Base-by-base conservation (phyloP, 2,797 vertebrate genomes). In the Mormyrus proboscirostris region DNA sequence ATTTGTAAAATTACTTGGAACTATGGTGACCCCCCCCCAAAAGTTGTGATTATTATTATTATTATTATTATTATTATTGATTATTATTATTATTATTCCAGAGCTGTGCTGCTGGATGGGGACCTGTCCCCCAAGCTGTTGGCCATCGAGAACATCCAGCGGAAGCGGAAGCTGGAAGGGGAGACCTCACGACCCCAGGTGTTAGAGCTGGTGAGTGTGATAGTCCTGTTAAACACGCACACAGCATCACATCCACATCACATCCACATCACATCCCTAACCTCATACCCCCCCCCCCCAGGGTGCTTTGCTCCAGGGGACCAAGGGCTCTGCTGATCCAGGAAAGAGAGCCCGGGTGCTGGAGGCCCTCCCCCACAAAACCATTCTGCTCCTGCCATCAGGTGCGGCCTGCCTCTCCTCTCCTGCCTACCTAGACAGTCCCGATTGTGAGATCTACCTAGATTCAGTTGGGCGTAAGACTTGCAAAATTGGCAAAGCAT, bases 131-230 rank as follows among this genome's bases (percentile, higher is more conserved):
- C 97, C 91, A 97, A 97, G 93, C 96, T 96, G 89, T 90, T 97
- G 90, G 96, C 95, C 92, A 95, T 96, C 93, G 96, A 97, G 93
- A 99, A 97, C 93, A 93, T 94, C 91, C 98, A 97, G 90, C 97
- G 98, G 91, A 99, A 99, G 95, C 96, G 98, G 93, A 99, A 99
- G 95, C 96, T 98, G 93, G 96, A 97, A 90, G 96, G 96, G 41
- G 94, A 97, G 88, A 95, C 95, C 89, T 95, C 96, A 62, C 94
- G 97, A 93, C 96, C 96, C 93, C 96, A 98, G 93, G 95, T 96
- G 90, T 94, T 97, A 91, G 98, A 94, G 95, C 96, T 97, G 95
- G 98, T 98, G 95, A 94, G 96, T 55, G 33, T 14, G 25, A 33
- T 14, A 7, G 53, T 19, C 41, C 41, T n/a, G 7, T 47, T n/a